Evolutionary conservation across 2,797 vertebrate species (phyloP), one percentile per base, ranked within the genome.

Genomic region (Channallabes apus): DNA sequence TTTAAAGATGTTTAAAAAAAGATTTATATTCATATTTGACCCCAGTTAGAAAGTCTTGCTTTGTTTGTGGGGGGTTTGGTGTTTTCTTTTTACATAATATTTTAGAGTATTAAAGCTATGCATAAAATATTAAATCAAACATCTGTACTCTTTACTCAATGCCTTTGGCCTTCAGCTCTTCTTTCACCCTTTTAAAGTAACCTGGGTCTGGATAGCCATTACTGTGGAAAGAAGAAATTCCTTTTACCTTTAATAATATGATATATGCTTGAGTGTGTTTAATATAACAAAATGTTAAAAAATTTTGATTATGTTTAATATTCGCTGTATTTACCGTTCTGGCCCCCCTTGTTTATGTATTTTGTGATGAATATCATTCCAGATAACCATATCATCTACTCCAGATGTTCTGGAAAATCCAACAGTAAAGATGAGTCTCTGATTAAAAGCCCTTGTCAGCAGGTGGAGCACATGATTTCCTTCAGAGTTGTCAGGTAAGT

Each of bases 351-450:
- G 0, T 0, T 0, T 88, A 80, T 2, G 91, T 69, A 96, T 98
- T 90, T 98, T 98, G 93, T 98, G 97, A 90, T 96, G 96, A 91
- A 98, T 97, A 88, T 97, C 96, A 2, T 97, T 98, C 97, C 97
- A 98, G 85, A 94, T 97, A 90, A 98, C 96, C 67, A 90, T 85
- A 71, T 96, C 86, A 0, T 94, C 92, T 24, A 0, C 0, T 56
- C 96, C 96, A 1, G 89, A 93, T 11, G 96, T 97, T 89, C 94
- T 94, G 76, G 97, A 98, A 0, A 83, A 94, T 51, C 96, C 97
- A 0, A 98, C 86, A 32, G 97, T 98, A 91, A 98, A 98, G 92
- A 96, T 96, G 77, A 98, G 94, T 86, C 80, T 96, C 92, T 97
- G 96, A 0, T 95, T 68, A 71, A 98, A 98, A 0, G 97, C 97